Percentiles rank a stretch among this genome's conserved stretches.
Conservation (phyloP, 2,797 vertebrate genomes). For the Poecilia gillii region DNA sequence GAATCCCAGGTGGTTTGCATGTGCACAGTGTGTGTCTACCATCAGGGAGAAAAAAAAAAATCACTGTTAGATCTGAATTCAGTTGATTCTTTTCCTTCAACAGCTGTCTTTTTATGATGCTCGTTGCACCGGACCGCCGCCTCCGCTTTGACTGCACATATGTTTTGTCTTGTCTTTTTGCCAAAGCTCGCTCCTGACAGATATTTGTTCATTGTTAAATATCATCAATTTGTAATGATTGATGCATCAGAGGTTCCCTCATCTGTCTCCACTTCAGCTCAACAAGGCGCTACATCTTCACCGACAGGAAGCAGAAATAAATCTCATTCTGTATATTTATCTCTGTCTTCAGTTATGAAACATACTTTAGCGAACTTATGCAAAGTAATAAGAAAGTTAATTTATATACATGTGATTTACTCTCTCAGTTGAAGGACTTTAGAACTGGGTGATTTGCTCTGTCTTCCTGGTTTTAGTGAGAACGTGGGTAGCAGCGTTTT, state of each 20-base stretch:
- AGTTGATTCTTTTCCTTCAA: not conserved
- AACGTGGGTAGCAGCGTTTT: too few species aligned
- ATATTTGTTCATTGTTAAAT: slow-evolving; percentile 18
- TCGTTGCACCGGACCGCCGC: not conserved
- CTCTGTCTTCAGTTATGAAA: not conserved
- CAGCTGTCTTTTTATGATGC: not conserved
- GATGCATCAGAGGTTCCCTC: slow-evolving; percentile 19
- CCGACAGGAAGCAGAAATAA: not conserved
- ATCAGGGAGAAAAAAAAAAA: not conserved
- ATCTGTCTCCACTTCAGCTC: slow-evolving; percentile 21
- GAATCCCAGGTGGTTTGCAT: not conserved
- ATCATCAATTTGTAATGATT: slow-evolving; percentile 11
- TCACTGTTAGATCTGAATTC: not conserved
- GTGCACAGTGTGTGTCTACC: not conserved
- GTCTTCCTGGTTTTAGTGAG: too few species aligned
- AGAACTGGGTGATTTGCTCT: too few species aligned
- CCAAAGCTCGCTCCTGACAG: not conserved
- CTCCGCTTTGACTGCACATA: not conserved
- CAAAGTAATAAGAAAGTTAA: not conserved
- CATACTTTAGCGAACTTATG: not conserved
- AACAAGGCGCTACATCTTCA: not conserved
- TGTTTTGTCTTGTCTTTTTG: slow-evolving; percentile 3
- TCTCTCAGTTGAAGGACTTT: too few species aligned
- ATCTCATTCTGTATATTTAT: not conserved
- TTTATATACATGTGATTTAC: too few species aligned